Evolutionary conservation across 2,888 invertebrate genomes (phyloP).

Genomic region (Spicauda simplicius): DNA sequence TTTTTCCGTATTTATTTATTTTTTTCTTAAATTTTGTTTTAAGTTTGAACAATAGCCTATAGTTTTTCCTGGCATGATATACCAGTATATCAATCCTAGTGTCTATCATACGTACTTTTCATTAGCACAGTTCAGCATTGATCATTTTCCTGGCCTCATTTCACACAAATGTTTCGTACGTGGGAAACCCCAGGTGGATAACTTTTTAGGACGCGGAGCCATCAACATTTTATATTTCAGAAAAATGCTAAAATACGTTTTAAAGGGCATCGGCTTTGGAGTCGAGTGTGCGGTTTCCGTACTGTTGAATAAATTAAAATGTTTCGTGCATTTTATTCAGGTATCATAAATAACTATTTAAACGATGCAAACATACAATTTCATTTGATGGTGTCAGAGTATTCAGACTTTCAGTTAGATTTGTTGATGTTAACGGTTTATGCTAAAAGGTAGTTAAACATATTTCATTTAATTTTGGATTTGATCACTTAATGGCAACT

Average conservation of each 20-base stretch:
- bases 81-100: no score
- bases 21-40: no score
- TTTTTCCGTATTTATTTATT: no score
- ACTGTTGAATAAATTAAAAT: conserved; percentile 41
- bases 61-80: no score
- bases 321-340: conserved; percentile 10
- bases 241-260: neutral
- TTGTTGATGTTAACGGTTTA: neutral
- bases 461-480: no score
- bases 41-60: no score
- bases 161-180: neutral
- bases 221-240: conserved; percentile 1
- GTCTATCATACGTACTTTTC: no score
- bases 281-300: conserved; percentile 37
- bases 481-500: no score
- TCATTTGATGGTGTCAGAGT: no score
- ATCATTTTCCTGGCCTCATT: conserved; percentile 1
- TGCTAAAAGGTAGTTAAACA: no score
- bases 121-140: neutral
- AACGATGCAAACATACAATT: neutral
- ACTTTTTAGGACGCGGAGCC: neutral
- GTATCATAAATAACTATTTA: neutral
- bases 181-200: neutral
- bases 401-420: neutral
- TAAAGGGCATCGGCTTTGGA: conserved; percentile 25